phyloP scores from a whole-genome alignment of 2,888 invertebrate genomes.

The Protophormia terraenovae region DNA sequence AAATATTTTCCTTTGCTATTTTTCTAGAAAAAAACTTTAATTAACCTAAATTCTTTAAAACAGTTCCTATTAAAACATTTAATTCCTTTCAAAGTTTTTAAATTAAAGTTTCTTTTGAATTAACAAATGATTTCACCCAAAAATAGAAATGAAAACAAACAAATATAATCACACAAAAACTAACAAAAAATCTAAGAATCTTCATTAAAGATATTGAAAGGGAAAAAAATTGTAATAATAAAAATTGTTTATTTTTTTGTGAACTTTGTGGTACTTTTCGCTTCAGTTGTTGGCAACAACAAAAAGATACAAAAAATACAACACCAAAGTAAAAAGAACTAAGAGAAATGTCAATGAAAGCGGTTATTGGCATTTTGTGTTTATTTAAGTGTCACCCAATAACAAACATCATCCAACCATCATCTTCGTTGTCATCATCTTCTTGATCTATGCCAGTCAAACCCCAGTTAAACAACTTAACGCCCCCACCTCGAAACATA shows the following conservation, averaged over 20 bases:
- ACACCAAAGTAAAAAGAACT: not conserved
- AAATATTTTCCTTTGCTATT: no score
- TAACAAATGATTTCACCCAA: constrained; percentile 43
- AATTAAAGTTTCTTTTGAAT: constrained; percentile 38
- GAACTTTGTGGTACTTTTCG: constrained; percentile 20
- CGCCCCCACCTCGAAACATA: not conserved
- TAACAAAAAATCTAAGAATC: constrained; percentile 28
- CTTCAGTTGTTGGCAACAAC: constrained; percentile 29
- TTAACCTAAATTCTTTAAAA: not conserved
- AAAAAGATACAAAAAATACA: constrained; percentile 5
- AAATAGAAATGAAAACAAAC: constrained; percentile 13
- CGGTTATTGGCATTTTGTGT: constrained; percentile 63
- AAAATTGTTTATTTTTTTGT: constrained; percentile 44
- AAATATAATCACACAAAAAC: constrained; percentile 34
- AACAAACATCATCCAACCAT: constrained; percentile 43
- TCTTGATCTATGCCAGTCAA: not conserved
- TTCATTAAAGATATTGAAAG: constrained; percentile 43
- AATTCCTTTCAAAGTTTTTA: not conserved
- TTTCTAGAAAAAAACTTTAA: no score
- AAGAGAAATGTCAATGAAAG: constrained; percentile 38
- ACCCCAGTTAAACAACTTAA: not conserved
- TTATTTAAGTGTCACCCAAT: constrained; percentile 67
- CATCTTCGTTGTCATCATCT: constrained; percentile 1
- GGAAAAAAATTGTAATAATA: constrained; percentile 23
- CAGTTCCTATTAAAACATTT: not conserved